Evolutionary conservation across 2,113 vertebrate genomes (phyloP).

Genomic region (Chascanopsetta lugubris): DNA sequence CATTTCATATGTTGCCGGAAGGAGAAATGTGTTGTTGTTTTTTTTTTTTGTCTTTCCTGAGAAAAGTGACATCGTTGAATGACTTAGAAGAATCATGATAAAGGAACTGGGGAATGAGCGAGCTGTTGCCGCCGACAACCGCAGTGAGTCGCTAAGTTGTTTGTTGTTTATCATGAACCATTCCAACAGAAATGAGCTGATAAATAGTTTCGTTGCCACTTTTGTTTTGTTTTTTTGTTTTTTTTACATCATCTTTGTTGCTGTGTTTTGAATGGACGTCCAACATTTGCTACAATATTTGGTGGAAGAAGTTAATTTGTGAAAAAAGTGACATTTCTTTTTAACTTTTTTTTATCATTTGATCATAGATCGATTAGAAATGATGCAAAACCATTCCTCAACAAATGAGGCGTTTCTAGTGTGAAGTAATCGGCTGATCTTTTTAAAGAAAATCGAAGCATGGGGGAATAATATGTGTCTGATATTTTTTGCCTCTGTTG

Average conservation of each 20-base stretch:
- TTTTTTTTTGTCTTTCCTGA: conserved; percentile 20
- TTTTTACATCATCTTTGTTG: conserved; percentile 29
- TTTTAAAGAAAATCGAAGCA: conserved; percentile 57
- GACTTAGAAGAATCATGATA: conserved; percentile 28
- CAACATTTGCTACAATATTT: conserved; percentile 19
- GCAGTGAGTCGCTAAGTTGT: conserved; percentile 24
- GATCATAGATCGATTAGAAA: conserved; percentile 6
- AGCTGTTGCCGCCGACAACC: conserved; percentile 38
- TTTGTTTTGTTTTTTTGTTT: conserved; percentile 49
- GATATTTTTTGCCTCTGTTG: conserved; percentile 21
- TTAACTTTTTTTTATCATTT: conserved; percentile 12
- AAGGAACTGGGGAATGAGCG: conserved; percentile 15
- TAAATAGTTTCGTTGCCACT: conserved; percentile 44
- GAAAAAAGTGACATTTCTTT: conserved; percentile 21
- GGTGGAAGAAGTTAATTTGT: too few relatives aligned
- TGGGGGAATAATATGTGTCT: conserved; percentile 29
- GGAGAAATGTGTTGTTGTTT: conserved; percentile 28
- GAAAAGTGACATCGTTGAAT: conserved; percentile 8
- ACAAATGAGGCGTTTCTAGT: conserved; percentile 34
- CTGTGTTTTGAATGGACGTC: conserved; percentile 40
- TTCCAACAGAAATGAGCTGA: conserved; percentile 62
- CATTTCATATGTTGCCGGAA: conserved; percentile 42
- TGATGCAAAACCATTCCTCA: conserved; percentile 47
- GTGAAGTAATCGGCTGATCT: conserved; percentile 38
- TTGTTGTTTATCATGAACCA: conserved; percentile 57